Percentiles rank a stretch among this genome's conserved stretches.
These are phyloP conservation scores for Sarcophaga rosellei DNA, from an alignment of 2,888 invertebrate species.

Conservation along the genomic window DNA sequence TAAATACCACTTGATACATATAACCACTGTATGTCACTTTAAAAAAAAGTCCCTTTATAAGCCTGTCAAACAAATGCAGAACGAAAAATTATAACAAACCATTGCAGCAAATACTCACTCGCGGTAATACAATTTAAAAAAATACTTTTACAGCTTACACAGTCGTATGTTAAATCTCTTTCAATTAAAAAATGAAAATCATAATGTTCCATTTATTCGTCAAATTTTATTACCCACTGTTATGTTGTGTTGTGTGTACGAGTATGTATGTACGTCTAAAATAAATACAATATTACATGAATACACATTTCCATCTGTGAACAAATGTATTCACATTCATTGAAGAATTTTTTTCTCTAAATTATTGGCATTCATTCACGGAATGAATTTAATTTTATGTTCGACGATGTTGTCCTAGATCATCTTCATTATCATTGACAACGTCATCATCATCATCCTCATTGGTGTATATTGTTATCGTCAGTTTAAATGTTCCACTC, in stretches of 20 bases:
- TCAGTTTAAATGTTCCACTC: conserved; percentile 51
- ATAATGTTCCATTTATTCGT: no score
- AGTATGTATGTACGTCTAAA: no score
- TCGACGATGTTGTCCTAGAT: no score
- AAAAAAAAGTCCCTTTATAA: conserved; percentile 17
- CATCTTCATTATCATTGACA: no score
- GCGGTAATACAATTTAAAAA: conserved; percentile 22
- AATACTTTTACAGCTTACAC: neutral
- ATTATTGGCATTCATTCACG: conserved; percentile 10
- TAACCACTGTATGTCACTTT: conserved; percentile 26
- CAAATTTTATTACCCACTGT: conserved; percentile 10
- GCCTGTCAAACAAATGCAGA: conserved; percentile 4
- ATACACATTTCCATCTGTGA: conserved; percentile 23
- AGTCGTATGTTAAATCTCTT: no score
- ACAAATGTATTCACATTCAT: conserved; percentile 24
- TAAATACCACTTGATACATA: neutral
- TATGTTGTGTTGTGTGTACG: neutral
- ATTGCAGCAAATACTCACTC: conserved; percentile 17
- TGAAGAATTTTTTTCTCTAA: conserved; percentile 46
- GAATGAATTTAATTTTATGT: no score
- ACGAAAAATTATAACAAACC: neutral
- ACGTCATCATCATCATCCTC: neutral
- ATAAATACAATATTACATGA: conserved; percentile 47
- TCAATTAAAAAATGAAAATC: no score
- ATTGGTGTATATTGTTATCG: conserved; percentile 38